Base-by-base conservation (phyloP, 2,113 vertebrate species). In the Galeopterus variegatus region DNA sequence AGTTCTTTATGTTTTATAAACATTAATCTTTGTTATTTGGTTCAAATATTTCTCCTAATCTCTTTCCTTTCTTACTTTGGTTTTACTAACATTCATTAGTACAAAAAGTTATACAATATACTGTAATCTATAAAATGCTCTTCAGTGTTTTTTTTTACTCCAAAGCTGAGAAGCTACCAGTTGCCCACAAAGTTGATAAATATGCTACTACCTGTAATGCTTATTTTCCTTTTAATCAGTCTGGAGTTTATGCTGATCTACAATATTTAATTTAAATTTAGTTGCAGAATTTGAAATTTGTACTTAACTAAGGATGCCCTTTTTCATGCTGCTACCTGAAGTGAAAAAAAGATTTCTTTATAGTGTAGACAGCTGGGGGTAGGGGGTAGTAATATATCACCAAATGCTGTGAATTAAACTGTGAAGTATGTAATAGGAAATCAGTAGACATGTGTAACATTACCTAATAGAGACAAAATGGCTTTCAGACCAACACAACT, bases 401-500 rank as follows among this genome's bases (percentile, higher is more conserved):
- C 4, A 28, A 79, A 50, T 80, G 19, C 41, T 36, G 23, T 52
- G 45, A 70, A 88, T 88, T 88, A 62, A 88, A 52, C 17, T 36
- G 48, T 36, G 88, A 80, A 60, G 70, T 87, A 1, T 62, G 18
- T 52, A 26, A 23, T 12, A 41, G 54, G 80, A 88, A 94, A 70
- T 12, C 15, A 24, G 24, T 72, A 50, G 33, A 17, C 18, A 76
- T 60, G n/a, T 50, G 26, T 26, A 69, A 85, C 31, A 62, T 76
- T 48, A 89, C 19, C 58, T 80, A 56, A 82, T 77, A 75, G 24
- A 75, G 58, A 89, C 48, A 89, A 83, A 94, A 82, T 23, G n/a
- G 69, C 48, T 89, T 28, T 28, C 10, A 50, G 50, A 50, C 21
- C 69, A 14, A 56, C 8, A 64, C 19, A 48, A 26, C 50, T n/a